Evolutionary conservation across 2,113 vertebrate genomes (phyloP).

Genomic region (Anas platyrhynchos): DNA sequence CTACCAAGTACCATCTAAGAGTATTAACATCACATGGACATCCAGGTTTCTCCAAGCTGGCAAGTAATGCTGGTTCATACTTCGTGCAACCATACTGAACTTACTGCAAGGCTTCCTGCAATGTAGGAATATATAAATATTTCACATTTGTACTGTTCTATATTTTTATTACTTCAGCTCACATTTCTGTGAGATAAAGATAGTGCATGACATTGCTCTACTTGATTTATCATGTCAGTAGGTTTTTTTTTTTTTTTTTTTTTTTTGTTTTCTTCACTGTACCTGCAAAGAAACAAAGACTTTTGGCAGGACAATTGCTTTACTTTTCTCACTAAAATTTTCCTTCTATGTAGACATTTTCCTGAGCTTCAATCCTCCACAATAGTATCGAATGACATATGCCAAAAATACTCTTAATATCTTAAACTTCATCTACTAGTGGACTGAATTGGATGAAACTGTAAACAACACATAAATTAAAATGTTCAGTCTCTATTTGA

Average conservation of each 20-base stretch:
- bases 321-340: conserved; percentile 11
- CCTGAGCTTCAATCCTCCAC: not conserved
- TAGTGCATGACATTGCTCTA: not conserved
- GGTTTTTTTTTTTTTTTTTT: not conserved
- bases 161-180: conserved; percentile 35
- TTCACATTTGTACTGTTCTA: conserved; percentile 24
- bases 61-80: not conserved
- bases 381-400: conserved; percentile 41
- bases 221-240: conserved; percentile 42
- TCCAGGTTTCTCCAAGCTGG: not conserved
- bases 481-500: conserved; percentile 33
- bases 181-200: conserved; percentile 38
- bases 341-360: conserved; percentile 22
- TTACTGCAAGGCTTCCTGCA: not conserved
- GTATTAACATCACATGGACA: not conserved
- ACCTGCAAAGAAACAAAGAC: not conserved
- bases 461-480: conserved; percentile 61
- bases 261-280: conserved; percentile 18
- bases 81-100: not conserved
- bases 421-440: conserved; percentile 26
- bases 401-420: conserved; percentile 49
- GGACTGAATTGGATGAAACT: not conserved
- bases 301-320: not conserved
- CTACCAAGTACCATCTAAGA: not conserved
- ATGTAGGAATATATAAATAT: not conserved